These are phyloP conservation scores for Liodrosophila aerea DNA, from an alignment of 2,888 invertebrate genomes.

Conservation along the genomic window DNA sequence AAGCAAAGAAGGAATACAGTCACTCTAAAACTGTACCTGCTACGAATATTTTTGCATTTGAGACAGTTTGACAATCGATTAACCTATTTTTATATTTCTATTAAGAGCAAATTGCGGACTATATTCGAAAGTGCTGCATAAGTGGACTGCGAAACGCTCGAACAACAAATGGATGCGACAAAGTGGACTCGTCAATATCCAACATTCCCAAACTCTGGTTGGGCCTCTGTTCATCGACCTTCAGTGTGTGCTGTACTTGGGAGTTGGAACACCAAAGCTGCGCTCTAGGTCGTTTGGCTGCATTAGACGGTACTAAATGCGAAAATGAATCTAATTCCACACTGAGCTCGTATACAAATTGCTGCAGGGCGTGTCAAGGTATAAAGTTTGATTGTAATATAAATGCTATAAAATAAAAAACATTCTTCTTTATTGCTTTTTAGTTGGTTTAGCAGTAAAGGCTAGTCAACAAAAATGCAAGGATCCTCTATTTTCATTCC, in stretches of 20 bases:
- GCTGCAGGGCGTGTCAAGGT: slow-evolving; percentile 86
- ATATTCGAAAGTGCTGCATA: slow-evolving; percentile 83
- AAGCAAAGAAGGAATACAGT: too few species aligned
- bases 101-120: slow-evolving; percentile 68
- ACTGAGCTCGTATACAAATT: slow-evolving; percentile 83
- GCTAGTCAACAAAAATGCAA: slow-evolving; percentile 84
- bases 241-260: slow-evolving; percentile 86
- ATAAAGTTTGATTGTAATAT: background rate
- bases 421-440: background rate
- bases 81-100: slow-evolving; percentile 1
- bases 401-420: too few species aligned
- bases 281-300: slow-evolving; percentile 77
- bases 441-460: slow-evolving; percentile 85
- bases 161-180: slow-evolving; percentile 83
- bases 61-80: background rate
- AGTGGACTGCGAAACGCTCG: slow-evolving; percentile 84
- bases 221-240: slow-evolving; percentile 85
- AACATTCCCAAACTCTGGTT: slow-evolving; percentile 85
- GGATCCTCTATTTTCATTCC: slow-evolving; percentile 83
- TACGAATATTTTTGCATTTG: background rate
- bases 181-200: slow-evolving; percentile 83
- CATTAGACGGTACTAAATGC: slow-evolving; percentile 75
- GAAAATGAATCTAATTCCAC: slow-evolving; percentile 61
- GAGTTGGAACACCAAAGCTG: slow-evolving; percentile 82
- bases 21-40: too few species aligned